Conservation (phyloP, 2,113 vertebrate genomes). For the Chroicocephalus ridibundus region DNA sequence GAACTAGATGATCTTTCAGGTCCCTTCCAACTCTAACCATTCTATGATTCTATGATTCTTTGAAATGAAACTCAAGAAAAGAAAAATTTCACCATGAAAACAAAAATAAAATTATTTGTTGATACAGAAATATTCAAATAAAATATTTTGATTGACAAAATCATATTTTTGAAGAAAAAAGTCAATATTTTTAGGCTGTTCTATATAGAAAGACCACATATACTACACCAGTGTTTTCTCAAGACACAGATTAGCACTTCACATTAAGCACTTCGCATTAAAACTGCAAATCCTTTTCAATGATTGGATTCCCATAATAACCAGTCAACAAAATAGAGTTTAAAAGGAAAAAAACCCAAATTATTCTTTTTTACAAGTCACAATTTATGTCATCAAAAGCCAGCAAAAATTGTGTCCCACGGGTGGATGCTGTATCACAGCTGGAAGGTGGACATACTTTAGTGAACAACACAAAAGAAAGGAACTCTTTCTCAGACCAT, state of each 20-base stretch:
- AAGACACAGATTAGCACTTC: background rate
- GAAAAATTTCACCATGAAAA: background rate
- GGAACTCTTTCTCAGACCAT: background rate
- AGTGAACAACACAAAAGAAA: background rate
- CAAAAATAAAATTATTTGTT: background rate
- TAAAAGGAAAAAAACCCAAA: background rate
- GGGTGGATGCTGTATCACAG: background rate
- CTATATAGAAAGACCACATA: background rate
- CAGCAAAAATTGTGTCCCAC: background rate
- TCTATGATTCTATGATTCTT: background rate
- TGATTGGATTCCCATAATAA: background rate
- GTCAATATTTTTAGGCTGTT: background rate
- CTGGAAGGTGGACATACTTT: background rate
- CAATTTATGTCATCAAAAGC: background rate
- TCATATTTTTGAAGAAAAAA: background rate
- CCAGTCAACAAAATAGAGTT: background rate
- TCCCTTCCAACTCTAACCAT: background rate
- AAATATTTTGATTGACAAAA: background rate
- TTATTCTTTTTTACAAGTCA: background rate
- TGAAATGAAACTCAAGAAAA: background rate
- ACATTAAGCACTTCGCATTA: background rate
- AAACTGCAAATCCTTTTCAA: background rate
- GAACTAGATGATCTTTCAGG: background rate
- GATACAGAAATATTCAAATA: background rate
- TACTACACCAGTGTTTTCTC: background rate